These are phyloP conservation scores for Clavelina lepadiformis DNA, from an alignment of 23 tunicate species.

Conservation along the genomic window DNA sequence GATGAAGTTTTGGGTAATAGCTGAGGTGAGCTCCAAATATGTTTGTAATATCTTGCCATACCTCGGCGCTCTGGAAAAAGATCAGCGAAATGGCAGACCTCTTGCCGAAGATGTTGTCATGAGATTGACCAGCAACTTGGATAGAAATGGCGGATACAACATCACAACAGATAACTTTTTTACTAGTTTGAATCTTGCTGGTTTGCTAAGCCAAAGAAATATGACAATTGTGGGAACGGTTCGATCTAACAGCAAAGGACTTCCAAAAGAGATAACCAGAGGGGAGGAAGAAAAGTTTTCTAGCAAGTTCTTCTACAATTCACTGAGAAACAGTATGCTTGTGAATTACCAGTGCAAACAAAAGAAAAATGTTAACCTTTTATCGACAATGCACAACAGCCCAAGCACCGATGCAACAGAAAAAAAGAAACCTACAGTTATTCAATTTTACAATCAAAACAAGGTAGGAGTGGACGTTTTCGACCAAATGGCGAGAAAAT, in stretches of 20 bases:
- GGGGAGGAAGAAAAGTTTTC: constrained; percentile 11
- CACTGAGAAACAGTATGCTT: not conserved
- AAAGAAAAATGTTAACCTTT: too few species aligned
- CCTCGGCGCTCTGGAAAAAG: constrained; percentile 12
- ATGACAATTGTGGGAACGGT: constrained; percentile 22
- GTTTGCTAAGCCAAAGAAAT: constrained; percentile 13
- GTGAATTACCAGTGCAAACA: constrained; percentile 10
- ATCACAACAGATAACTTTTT: constrained; percentile 17
- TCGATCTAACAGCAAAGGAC: constrained; percentile 21
- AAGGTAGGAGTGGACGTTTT: too few species aligned
- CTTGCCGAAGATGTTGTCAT: constrained; percentile 16
- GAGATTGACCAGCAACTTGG: constrained; percentile 13
- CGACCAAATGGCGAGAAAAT: too few species aligned
- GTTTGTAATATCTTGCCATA: constrained; percentile 18
- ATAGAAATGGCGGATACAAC: constrained; percentile 14
- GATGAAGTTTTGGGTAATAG: not conserved
- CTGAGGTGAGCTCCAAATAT: constrained; percentile 11
- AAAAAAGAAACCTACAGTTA: too few species aligned
- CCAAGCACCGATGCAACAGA: too few species aligned
- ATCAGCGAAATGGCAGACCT: constrained; percentile 4
- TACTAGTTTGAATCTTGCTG: constrained; percentile 28
- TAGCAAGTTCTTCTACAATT: constrained; percentile 12
- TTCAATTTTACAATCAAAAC: too few species aligned
- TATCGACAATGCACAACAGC: too few species aligned
- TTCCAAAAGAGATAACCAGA: constrained; percentile 6